Percentiles rank a stretch among this genome's conserved stretches.
phyloP scores from a whole-genome alignment of 2,888 invertebrate genomes.

The Metallyticus violacea region DNA sequence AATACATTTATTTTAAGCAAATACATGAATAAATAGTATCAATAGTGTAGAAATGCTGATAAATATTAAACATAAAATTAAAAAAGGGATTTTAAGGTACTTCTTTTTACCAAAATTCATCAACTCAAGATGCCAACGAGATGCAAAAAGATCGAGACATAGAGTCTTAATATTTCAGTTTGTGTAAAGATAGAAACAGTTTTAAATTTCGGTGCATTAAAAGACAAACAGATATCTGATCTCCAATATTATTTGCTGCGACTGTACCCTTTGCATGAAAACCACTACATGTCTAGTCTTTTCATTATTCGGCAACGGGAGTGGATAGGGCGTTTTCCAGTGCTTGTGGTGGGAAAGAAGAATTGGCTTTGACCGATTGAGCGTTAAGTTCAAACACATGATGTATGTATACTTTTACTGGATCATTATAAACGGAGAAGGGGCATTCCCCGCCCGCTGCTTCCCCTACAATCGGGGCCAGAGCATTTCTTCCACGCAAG shows the following conservation, averaged over 20 bases:
- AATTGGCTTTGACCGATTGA: constrained; percentile 6
- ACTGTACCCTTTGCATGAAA: background rate
- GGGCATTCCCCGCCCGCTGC: background rate
- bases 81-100: no score
- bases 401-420: background rate
- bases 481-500: constrained; percentile 1
- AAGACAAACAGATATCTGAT: background rate
- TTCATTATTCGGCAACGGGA: background rate
- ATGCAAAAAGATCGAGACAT: no score
- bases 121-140: no score
- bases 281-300: background rate
- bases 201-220: no score
- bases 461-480: background rate
- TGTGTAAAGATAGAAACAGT: no score
- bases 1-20: no score
- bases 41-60: no score
- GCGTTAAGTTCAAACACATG: constrained; percentile 6
- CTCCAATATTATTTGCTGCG: background rate
- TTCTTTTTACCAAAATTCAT: no score
- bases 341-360: background rate
- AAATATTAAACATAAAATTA: no score
- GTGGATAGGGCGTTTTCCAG: background rate
- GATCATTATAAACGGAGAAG: constrained; percentile 2
- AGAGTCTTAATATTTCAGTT: no score
- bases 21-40: no score